phyloP scores from a whole-genome alignment of 2,113 vertebrate species.

The Otolemur garnettii region DNA sequence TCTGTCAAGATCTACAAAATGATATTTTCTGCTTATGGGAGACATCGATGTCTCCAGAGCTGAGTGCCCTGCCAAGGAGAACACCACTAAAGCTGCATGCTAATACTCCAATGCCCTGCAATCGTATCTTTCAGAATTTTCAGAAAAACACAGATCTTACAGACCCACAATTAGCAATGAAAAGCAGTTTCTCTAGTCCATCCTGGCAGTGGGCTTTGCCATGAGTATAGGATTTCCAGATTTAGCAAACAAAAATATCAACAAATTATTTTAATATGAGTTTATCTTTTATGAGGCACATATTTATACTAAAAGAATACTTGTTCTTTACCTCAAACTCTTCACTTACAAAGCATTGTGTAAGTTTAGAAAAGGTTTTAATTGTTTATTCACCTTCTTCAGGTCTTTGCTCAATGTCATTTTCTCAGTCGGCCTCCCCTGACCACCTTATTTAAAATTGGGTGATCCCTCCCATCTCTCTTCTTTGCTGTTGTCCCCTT shows the following conservation, averaged over 20 bases:
- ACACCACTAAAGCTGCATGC: neutral
- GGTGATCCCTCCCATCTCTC: neutral
- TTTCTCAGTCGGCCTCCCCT: neutral
- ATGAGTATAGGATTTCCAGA: neutral
- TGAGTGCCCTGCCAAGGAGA: conserved; percentile 41
- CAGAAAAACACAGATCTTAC: neutral
- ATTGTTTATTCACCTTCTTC: neutral
- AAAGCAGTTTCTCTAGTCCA: conserved; percentile 36
- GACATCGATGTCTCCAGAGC: neutral
- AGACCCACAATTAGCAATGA: conserved; percentile 46
- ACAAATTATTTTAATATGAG: neutral
- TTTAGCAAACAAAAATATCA: conserved; percentile 11
- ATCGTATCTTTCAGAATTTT: neutral
- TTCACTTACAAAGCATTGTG: neutral
- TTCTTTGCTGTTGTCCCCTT: neutral
- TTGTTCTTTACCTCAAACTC: conserved; percentile 21
- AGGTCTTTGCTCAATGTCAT: neutral
- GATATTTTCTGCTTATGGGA: conserved; percentile 72
- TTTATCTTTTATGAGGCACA: neutral
- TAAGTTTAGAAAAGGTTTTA: neutral
- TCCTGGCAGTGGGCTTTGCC: conserved; percentile 34
- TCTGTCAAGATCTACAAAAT: conserved; percentile 77
- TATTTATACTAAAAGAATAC: neutral
- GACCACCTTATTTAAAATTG: neutral
- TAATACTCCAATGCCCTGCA: neutral